Evolutionary conservation across 2,888 invertebrate species (phyloP), one percentile per base, ranked within the genome.

Genomic region (Anticlea derivata): DNA sequence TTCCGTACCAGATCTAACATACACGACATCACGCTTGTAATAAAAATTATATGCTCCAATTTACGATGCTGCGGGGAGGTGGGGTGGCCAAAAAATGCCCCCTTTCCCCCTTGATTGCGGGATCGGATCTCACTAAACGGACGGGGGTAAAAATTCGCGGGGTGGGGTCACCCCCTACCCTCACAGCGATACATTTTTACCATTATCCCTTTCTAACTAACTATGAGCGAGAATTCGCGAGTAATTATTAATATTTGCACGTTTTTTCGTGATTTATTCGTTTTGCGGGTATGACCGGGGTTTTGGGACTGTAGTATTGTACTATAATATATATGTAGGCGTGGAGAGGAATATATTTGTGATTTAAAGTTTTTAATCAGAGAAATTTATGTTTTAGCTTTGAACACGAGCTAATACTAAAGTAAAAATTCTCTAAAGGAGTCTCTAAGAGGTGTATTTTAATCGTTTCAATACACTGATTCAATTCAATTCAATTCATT

Each of bases 1-100:
- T 55, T 61, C 58, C 59, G 56, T 22, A 7, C 45, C 41, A 50
- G 34, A 50, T 55, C 41, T 39, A 75, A 68, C 83, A 80, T 77
- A 83, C 76, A 85, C 86, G 86, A 84, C 86, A 84, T 80, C 77
- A 73, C 48, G 39, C 38, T 72, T 75, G 89, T 88, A 90, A 90
- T 90, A 90, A 90, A 90, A 90, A 90, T 90, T 90, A 90, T 90
- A 90, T 89, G 89, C 89, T 87, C 87, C 90, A 89, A 90, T 90
- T 90, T 90, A 89, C 88, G 88, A 86, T 74, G 80, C 64, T 70
- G 70, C 70, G 71, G 69, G 67, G 61, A 53, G 50, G 46, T 10
- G 62, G 78, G 80, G 78, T 73, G 72, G 68, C 79, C 75, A 78
- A 82, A 88, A 86, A 83, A 75, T 75, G 54, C 79, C 82, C 75